Percentiles rank a stretch among this genome's conserved stretches.
Evolutionary conservation across 1,140 invertebrate species (phyloP).

Genomic region (Zaprionus vittiger): DNA sequence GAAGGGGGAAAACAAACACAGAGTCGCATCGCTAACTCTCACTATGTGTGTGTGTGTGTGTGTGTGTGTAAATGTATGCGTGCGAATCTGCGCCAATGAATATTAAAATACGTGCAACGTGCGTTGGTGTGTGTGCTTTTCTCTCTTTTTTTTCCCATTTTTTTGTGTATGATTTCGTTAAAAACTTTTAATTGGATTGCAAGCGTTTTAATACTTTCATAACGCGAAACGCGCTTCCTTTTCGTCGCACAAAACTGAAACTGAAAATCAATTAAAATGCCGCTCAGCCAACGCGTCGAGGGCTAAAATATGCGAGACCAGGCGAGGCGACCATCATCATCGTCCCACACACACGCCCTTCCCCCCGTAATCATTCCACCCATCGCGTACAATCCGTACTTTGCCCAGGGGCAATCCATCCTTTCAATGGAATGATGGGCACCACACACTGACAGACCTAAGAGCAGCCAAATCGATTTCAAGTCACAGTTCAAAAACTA

Average conservation of each 20-base stretch:
- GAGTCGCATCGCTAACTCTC: constrained; percentile 7
- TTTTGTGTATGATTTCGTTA: constrained; percentile 46
- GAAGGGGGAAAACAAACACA: neutral
- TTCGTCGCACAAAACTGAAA: constrained; percentile 55
- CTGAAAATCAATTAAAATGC: constrained; percentile 75
- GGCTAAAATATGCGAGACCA: constrained; percentile 50
- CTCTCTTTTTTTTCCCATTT: constrained; percentile 13
- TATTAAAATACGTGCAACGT: constrained; percentile 63
- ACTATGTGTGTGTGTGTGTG: neutral
- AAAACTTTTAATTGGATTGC: constrained; percentile 81
- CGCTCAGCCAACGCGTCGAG: constrained; percentile 55
- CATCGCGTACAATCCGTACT: neutral
- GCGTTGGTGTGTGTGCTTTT: constrained; percentile 20
- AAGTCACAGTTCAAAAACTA: constrained; percentile 23
- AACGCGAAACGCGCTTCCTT: constrained; percentile 40
- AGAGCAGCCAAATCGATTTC: constrained; percentile 26
- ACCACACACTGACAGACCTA: constrained; percentile 3
- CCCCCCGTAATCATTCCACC: too few relatives aligned
- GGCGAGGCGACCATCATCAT: neutral
- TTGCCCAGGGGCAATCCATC: constrained; percentile 6
- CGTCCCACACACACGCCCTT: neutral
- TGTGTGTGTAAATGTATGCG: constrained; percentile 23
- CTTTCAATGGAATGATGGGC: neutral
- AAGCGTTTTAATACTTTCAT: constrained; percentile 72
- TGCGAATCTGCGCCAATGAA: constrained; percentile 51